Evolutionary conservation across 1,140 invertebrate species (phyloP), one percentile per base, ranked within the genome.

Genomic region (Rhyzopertha dominica): DNA sequence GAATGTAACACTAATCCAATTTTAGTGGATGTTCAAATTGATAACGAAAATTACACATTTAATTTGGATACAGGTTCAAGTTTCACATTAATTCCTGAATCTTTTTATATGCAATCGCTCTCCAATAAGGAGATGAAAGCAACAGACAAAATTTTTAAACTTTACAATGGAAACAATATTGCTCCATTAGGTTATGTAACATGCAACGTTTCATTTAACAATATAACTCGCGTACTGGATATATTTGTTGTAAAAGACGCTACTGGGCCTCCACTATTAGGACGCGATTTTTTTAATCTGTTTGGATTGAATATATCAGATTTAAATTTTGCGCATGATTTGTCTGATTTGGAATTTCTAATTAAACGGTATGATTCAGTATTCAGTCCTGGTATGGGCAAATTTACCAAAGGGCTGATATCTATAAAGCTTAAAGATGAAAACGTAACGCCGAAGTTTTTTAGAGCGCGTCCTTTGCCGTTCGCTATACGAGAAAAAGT

Each of bases 381-480:
- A n/a, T n/a, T n/a, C n/a, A n/a, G n/a, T n/a, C n/a, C n/a, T n/a
- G n/a, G n/a, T n/a, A n/a, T n/a, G n/a, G n/a, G n/a, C n/a, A n/a
- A n/a, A 39, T 43, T 43, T 19, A 44, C 35, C 31, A 44, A 44
- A 37, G n/a, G 14, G 8, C 16, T 14, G 37, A 10, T 37, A 5
- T n/a, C 22, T 19, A 26, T 44, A 14, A 23, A 37, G 17, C 24
- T 44, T n/a, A 44, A 37, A 37, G 35, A 37, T 37, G 5, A n/a
- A 18, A n/a, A 34, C 9, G 51, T 41, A 14, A 48, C 35, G 24
- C 60, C 59, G 31, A 56, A 58, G 37, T 63, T 60, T 46, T 36
- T 54, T 14, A 47, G 47, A 41, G 36, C 54, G 23, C 40, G 63
- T 13, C 52, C 54, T 31, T 44, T 65, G 16, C 53, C 55, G 7